Conservation (phyloP, 1,140 invertebrate genomes). For the Brachionus sp. region DNA sequence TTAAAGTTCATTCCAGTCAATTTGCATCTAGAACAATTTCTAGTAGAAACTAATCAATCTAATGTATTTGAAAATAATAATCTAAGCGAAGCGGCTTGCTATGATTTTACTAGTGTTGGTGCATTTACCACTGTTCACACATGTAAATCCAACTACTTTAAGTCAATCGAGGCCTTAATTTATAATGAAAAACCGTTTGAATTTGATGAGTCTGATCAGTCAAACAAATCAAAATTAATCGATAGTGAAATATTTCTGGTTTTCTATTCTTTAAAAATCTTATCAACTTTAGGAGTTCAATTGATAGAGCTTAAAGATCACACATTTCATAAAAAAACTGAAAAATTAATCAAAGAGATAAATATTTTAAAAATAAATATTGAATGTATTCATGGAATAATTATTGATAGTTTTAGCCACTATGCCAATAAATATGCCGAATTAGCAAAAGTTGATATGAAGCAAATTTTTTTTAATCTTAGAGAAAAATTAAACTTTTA, state of each 20-base stretch:
- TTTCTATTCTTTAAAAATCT: constrained; percentile 30
- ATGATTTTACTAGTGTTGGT: constrained; percentile 42
- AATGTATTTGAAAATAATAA: neutral
- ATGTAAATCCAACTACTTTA: neutral
- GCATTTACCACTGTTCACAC: constrained; percentile 38
- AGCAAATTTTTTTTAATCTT: constrained; percentile 28
- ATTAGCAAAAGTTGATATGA: constrained; percentile 1
- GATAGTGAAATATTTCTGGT: constrained; percentile 20
- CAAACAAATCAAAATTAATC: neutral
- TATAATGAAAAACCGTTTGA: constrained; percentile 15
- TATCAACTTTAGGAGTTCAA: neutral
- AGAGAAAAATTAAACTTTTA: constrained; percentile 7
- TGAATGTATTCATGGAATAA: neutral
- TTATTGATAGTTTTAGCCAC: neutral
- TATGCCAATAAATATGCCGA: neutral
- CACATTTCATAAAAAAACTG: constrained; percentile 17
- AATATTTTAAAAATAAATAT: neutral
- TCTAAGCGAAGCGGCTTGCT: neutral
- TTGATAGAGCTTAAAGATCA: constrained; percentile 20
- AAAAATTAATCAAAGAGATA: constrained; percentile 2
- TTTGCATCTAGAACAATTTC: constrained; percentile 41
- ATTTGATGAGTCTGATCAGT: neutral
- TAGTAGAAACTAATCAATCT: constrained; percentile 24
- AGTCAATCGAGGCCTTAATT: constrained; percentile 2
- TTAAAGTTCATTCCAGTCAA: constrained; percentile 41